A percentile compares a stretch with the other conserved stretches of the same genome.
Conservation (phyloP, 2,797 vertebrate genomes). For the Oreochromis mossambicus region DNA sequence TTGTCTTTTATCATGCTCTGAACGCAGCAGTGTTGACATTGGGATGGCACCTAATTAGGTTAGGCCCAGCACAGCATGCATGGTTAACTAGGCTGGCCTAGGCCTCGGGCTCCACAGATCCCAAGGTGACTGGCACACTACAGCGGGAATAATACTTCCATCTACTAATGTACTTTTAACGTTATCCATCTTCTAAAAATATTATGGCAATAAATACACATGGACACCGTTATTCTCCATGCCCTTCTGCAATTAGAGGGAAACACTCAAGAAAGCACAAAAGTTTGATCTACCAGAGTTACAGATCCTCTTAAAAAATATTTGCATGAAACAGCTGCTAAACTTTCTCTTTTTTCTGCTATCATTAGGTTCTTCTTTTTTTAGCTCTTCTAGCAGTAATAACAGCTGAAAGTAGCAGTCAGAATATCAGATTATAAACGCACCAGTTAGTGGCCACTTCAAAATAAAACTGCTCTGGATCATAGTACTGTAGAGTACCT, state of each 20-base stretch:
- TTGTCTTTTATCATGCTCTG: conserved; percentile 63
- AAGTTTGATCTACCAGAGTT: not conserved
- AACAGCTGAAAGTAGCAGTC: not conserved
- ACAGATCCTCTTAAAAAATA: not conserved
- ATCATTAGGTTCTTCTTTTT: not conserved
- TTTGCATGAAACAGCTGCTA: not conserved
- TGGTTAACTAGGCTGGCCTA: conserved; percentile 69
- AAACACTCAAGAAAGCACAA: not conserved
- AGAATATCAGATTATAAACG: not conserved
- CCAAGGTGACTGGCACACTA: conserved; percentile 62
- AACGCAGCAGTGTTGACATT: conserved; percentile 73
- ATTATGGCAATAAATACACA: conserved; percentile 1
- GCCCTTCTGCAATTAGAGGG: not conserved
- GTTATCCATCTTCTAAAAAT: conserved; percentile 44
- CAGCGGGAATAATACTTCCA: conserved; percentile 40
- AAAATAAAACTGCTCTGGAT: not conserved
- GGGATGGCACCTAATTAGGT: conserved; percentile 76
- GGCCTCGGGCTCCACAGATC: conserved; percentile 65
- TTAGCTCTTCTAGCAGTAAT: not conserved
- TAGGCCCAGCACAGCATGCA: conserved; percentile 66
- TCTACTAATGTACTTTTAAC: conserved; percentile 40
- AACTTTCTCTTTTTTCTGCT: not conserved
- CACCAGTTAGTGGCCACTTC: not conserved
- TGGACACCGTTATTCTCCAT: not conserved
- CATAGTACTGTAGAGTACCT: not conserved